phyloP scores from a whole-genome alignment of 92 coral and sea anemone species.

The Zoanthus sociatus region DNA sequence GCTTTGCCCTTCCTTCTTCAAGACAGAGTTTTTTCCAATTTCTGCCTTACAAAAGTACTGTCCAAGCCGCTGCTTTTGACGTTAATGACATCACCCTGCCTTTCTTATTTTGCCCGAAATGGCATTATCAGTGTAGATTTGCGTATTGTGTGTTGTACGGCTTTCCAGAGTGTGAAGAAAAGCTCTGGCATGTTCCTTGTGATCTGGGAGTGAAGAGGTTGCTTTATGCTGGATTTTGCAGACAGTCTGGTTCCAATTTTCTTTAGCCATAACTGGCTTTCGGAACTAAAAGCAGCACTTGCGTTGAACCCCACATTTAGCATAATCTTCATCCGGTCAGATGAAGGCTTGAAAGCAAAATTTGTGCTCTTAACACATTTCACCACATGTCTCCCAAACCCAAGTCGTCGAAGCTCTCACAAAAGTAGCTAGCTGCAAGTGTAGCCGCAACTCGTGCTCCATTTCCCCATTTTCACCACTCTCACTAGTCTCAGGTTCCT shows the following conservation, averaged over 20 bases:
- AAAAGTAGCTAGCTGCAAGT: constrained; percentile 54
- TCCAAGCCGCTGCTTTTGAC: constrained; percentile 63
- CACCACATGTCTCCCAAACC: constrained; percentile 53
- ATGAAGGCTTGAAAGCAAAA: constrained; percentile 61
- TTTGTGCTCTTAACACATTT: constrained; percentile 44
- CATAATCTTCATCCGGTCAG: constrained; percentile 64
- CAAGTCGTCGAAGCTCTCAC: constrained; percentile 63
- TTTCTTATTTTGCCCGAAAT: constrained; percentile 64
- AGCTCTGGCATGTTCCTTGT: constrained; percentile 67
- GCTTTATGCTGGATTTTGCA: constrained; percentile 63
- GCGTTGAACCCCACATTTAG: constrained; percentile 62
- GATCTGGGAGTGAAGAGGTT: constrained; percentile 63
- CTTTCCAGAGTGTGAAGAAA: constrained; percentile 60
- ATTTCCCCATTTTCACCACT: constrained; percentile 16
- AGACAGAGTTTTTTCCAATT: constrained; percentile 52
- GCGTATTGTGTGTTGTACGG: constrained; percentile 56
- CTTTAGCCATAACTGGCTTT: constrained; percentile 67
- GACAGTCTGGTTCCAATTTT: constrained; percentile 58
- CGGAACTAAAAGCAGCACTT: constrained; percentile 50
- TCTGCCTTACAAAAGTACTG: constrained; percentile 58
- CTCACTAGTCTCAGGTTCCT: constrained; percentile 21
- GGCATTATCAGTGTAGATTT: constrained; percentile 67
- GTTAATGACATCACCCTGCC: constrained; percentile 66
- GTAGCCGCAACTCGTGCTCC: constrained; percentile 42
- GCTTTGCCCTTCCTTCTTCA: constrained; percentile 67